Base-by-base conservation (phyloP, 64 coral and sea anemone genomes). In the Trachythela sp. region DNA sequence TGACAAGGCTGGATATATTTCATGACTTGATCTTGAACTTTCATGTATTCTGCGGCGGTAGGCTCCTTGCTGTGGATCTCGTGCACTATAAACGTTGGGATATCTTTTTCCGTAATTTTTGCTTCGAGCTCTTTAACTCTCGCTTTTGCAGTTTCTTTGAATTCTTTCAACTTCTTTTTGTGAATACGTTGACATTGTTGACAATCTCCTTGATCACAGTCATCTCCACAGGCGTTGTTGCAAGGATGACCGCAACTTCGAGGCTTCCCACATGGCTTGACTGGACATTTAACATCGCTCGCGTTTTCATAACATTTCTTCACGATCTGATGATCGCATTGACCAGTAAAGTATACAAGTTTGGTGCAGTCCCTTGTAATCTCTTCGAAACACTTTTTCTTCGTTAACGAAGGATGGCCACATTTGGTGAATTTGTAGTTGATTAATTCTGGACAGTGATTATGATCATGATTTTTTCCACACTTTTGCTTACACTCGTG, bases 131-230 rank as follows among this genome's bases (percentile, higher is more conserved):
- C 2, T 36, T 85, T 29, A 14, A 36, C n/a, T 43, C 36, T 85
- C 40, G 15, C 27, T 39, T 45, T 85, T 0, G 84, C 84, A 0
- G 9, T 26, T 41, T 85, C 84, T 18, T 85, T n/a, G 42, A 85
- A 85, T 26, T 85, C 14, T 48, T 36, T 27, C 84, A 85, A 39
- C 27, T 85, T 85, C n/a, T 10, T 36, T 85, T 40, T 39, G 36
- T 85, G 84, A 32, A 37, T 85, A 27, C 40, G 29, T 0, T 9
- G 31, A 45, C 84, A 85, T 37, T 27, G 9, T 48, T 45, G 10
- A 27, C 84, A 85, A 40, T 85, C 41, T 13, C 84, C 84, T 85
- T 85, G 38, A 13, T 48, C 40, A 36, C 84, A 85, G 36, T 85
- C 84, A 11, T 85, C 84, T 4, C 84, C 84, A 27, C 84, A 85